Base-by-base conservation (phyloP, 2,888 invertebrate genomes). In the Gymnosoma rotundatum region DNA sequence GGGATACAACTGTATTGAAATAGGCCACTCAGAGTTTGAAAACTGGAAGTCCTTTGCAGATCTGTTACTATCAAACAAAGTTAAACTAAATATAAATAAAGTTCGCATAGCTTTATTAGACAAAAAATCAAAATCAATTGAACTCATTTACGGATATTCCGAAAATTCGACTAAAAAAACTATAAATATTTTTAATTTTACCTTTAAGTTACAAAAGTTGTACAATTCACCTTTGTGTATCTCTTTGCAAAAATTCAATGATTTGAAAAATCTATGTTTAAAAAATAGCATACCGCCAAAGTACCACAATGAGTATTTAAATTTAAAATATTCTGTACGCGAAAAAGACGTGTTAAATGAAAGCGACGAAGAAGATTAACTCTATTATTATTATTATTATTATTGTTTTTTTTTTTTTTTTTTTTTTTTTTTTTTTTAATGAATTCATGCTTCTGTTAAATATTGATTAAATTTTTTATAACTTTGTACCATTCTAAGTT, bases 41-140 rank as follows among this genome's bases (percentile, higher is more conserved):
- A 75, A 66, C 50, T 72, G 72, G 60, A 72, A 72, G 45, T 75
- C 56, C 56, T 75, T 75, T 75, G 75, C 64, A 64, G 18, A 66
- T 64, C 58, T 66, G 56, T 66, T 75, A 64, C 74, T 74, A 64
- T 54, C 64, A 63, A 74, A 64, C 38, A 74, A 70, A 58, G 54
- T 58, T 58, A 42, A 58, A 60, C 52, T 54, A 54, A 67, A 67
- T 38, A 67, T 70, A 42, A 60, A 32, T n/a, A 61, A 52, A 2
- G n/a, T n/a, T n/a, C n/a, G n/a, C n/a, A n/a, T n/a, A n/a, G n/a
- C n/a, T n/a, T n/a, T n/a, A n/a, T n/a, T n/a, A n/a, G n/a, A n/a
- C n/a, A n/a, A n/a, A n/a, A n/a, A n/a, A n/a, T n/a, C n/a, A n/a
- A 52, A 63, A 63, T 63, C 73, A 73, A 73, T 61, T 61, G 73